Evolutionary conservation across 2,888 invertebrate species (phyloP).

Genomic region (Monochamus alternatus): DNA sequence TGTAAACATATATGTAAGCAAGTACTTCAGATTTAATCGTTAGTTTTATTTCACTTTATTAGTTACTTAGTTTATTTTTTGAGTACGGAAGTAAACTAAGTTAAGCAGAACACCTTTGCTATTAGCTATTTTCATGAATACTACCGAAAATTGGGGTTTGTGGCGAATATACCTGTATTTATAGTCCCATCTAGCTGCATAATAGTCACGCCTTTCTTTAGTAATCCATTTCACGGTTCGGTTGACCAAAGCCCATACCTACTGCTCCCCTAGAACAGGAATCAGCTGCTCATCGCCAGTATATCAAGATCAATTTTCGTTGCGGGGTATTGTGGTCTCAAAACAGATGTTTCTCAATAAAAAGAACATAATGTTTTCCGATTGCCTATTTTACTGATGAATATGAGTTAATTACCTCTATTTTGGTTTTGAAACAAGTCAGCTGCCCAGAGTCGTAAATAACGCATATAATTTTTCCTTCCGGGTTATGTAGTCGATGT

Average conservation of each 20-base stretch:
- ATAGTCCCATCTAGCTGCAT: neutral
- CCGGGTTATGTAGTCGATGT: neutral
- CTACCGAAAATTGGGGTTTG: too few species aligned
- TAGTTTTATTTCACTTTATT: too few species aligned
- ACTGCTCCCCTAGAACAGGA: conserved; percentile 12
- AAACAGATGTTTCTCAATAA: conserved; percentile 31
- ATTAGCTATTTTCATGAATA: too few species aligned
- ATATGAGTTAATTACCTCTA: conserved; percentile 20
- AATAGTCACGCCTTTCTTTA: conserved; percentile 18
- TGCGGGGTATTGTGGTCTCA: conserved; percentile 15
- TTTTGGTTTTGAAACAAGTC: conserved; percentile 15
- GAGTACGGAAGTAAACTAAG: too few species aligned
- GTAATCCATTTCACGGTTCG: conserved; percentile 19
- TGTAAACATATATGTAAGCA: neutral
- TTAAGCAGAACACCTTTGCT: too few species aligned
- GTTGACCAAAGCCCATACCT: neutral
- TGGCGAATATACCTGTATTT: too few species aligned
- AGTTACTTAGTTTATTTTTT: too few species aligned
- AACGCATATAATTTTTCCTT: neutral
- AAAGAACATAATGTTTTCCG: conserved; percentile 20
- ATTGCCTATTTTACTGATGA: conserved; percentile 24
- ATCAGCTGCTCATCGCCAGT: conserved; percentile 28
- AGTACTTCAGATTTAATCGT: too few species aligned
- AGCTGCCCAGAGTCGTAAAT: conserved; percentile 3
- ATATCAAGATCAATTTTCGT: conserved; percentile 13